Evolutionary conservation across 2,113 vertebrate genomes (phyloP).

Genomic region (Cairina moschata): DNA sequence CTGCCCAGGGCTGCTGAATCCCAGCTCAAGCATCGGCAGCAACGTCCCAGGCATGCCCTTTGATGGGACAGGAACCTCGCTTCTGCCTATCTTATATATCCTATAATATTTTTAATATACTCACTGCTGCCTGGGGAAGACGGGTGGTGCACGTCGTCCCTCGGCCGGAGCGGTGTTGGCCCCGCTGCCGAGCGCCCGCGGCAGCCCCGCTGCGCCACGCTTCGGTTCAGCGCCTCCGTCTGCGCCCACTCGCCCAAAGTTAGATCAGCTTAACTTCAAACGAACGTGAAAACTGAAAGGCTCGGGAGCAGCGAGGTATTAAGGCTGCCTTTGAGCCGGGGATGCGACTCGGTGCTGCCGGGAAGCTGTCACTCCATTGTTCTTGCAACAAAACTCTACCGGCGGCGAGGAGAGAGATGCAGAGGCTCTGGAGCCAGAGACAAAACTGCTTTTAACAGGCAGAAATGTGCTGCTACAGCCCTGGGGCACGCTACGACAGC

Average conservation of each 20-base stretch:
- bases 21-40: accelerated
- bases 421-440: not conserved
- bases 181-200: accelerated
- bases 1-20: not conserved
- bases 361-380: constrained; percentile 44
- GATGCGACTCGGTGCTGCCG: not conserved
- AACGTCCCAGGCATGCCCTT: not conserved
- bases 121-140: accelerated
- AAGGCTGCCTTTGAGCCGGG: constrained; percentile 29
- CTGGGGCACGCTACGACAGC: accelerated
- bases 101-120: not conserved
- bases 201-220: not conserved
- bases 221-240: not conserved
- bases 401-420: not conserved
- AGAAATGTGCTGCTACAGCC: not conserved
- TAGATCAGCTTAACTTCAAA: constrained; percentile 65
- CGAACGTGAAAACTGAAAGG: not conserved
- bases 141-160: not conserved
- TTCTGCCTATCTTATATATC: not conserved
- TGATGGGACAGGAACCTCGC: not conserved
- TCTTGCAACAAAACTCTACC: not conserved
- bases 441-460: not conserved
- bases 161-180: accelerated
- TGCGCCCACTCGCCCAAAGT: not conserved
- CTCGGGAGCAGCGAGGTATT: not conserved